phyloP scores from a whole-genome alignment of 2,888 invertebrate genomes.

The Anticlea derivata region DNA sequence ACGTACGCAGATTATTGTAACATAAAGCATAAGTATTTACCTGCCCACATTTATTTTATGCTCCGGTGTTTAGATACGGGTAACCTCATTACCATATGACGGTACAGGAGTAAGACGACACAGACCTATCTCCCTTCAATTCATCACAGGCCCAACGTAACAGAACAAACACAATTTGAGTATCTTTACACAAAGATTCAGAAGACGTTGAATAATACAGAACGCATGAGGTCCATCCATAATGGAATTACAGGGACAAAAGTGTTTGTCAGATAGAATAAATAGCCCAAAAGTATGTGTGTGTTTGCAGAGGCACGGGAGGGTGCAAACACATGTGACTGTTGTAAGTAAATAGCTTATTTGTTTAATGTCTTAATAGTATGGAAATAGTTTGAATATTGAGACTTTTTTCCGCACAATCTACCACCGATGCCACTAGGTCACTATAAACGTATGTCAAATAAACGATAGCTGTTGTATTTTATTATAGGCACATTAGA shows the following conservation, averaged over 20 bases:
- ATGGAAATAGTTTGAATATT: no score
- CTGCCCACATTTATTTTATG: no score
- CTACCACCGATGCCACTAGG: no score
- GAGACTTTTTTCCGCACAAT: no score
- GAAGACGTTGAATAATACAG: constrained; percentile 38
- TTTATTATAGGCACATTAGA: no score
- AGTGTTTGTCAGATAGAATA: constrained; percentile 38
- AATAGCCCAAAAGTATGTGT: constrained; percentile 39
- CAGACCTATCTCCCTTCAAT: background rate
- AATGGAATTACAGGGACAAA: constrained; percentile 39
- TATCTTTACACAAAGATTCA: constrained; percentile 29
- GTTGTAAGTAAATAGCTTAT: constrained; percentile 29
- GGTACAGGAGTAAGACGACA: background rate
- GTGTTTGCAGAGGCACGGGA: constrained; percentile 31
- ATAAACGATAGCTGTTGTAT: no score
- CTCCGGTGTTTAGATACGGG: background rate
- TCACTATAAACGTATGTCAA: no score
- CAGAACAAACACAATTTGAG: constrained; percentile 26
- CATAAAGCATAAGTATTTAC: no score
- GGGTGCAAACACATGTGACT: constrained; percentile 31
- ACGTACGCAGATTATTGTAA: no score
- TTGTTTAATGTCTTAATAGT: constrained; percentile 22
- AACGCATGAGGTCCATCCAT: constrained; percentile 38
- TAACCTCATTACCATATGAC: background rate
- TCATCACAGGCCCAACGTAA: constrained; percentile 7